Evolutionary conservation across 2,113 vertebrate genomes (phyloP), one percentile per base, ranked within the genome.

Genomic region (Orthochromis malagaraziensis): DNA sequence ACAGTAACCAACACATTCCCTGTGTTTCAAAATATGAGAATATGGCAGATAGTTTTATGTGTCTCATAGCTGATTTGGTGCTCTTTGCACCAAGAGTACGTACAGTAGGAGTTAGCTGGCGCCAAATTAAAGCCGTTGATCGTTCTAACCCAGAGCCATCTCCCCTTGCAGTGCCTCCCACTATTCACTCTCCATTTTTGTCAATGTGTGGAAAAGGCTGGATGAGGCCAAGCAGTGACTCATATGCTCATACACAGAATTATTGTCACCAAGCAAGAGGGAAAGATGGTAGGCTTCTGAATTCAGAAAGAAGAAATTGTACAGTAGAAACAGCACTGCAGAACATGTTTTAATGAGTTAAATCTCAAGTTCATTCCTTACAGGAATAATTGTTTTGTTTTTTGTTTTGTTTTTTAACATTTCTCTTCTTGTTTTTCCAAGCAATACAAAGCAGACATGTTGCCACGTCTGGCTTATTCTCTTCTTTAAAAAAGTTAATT

Each of bases 161-260:
- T 84, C 87, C 91, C 79, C 83, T 90, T 54, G 55, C 89, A 79
- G 83, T 77, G 87, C 95, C 92, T 95, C 95, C 94, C 93, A 95
- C 95, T 91, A 89, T 82, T 94, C 93, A 88, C 81, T 82, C 90
- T 87, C 87, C 84, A 86, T 93, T 95, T 95, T 91, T 94, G 86
- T 93, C 87, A 93, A 90, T 93, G 92, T 95, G 94, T 94, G 93
- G 92, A 94, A 93, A 93, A 95, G 90, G 91, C 92, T 90, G 87
- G 84, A 90, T 83, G 83, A 89, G 90, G 94, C 94, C 90, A 91
- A 84, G 87, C 86, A 45, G 87, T 96, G 95, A 96, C 87, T 96
- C 96, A 95, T 79, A 35, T 79, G 60, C 79, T 90, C 84, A 89
- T 87, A 79, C 89, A 89, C 90, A 79, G 86, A 91, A 92, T 94